Evolutionary conservation across 1,140 invertebrate genomes (phyloP), one percentile per base, ranked within the genome.

Genomic region (Watersipora subatra): DNA sequence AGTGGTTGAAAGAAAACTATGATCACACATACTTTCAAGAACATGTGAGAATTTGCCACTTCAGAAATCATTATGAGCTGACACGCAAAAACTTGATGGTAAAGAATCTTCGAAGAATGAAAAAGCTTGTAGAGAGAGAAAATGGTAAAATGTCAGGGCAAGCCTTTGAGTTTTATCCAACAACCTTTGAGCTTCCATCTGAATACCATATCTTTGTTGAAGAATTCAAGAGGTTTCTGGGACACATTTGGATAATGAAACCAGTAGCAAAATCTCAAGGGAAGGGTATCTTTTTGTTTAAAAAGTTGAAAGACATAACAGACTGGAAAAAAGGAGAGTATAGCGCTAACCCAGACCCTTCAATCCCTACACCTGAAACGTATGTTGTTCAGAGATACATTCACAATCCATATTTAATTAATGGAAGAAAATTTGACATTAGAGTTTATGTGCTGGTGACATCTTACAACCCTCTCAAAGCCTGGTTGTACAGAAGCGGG

Each of bases 171-270:
- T 83, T 82, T 68, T 74, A 73, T 62, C 81, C 82, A n/a, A 77
- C 79, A 34, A 83, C 80, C 34, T 83, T 77, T 74, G 81, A 82
- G 64, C 64, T 75, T 30, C 64, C 81, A 78, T 74, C 77, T 27
- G 82, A 83, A 64, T 83, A 83, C 66, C 82, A 83, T 66, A 77
- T 83, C 58, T 83, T 83, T 76, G 80, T 83, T 57, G 82, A 83
- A 66, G 81, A 83, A 67, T 83, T 83, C 65, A 79, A 81, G 68
- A 80, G 77, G 58, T 78, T 74, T 68, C 79, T 75, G 7, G 79
- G 80, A 1, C 79, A 79, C 20, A 80, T 82, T n/a, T 83, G 81
- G 82, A 83, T 83, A 56, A 83, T 83, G 82, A 83, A 83, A 66
- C 82, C 82, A 19, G 82, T 80, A 1, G 79, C 78, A 17, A 81